phyloP scores from a whole-genome alignment of 2,797 vertebrate species.

The Tokudaia tokunoshimensis region DNA sequence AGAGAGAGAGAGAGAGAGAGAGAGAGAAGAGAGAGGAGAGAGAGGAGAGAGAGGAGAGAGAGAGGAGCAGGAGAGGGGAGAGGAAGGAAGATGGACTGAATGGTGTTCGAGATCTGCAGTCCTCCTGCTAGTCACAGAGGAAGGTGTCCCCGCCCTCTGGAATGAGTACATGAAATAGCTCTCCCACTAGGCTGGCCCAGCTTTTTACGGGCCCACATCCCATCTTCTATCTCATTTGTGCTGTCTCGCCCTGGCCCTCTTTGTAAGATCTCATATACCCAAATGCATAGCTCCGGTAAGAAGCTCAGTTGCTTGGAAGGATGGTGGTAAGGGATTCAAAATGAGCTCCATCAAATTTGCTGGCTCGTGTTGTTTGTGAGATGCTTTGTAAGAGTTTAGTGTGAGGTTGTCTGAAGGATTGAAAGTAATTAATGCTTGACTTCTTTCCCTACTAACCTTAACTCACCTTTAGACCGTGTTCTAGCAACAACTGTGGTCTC shows the following conservation, averaged over 20 bases:
- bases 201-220: neutral
- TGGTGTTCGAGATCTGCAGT: too few relatives aligned
- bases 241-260: neutral
- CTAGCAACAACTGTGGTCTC: neutral
- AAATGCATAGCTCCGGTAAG: neutral
- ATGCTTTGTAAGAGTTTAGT: conserved; percentile 24
- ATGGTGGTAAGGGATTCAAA: neutral
- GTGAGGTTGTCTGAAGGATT: conserved; percentile 38
- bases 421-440: conserved; percentile 51
- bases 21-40: too few relatives aligned
- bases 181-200: neutral
- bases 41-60: too few relatives aligned
- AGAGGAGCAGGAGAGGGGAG: too few relatives aligned
- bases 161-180: neutral
- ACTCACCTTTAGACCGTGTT: conserved; percentile 37
- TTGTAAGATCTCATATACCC: neutral
- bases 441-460: conserved; percentile 23
- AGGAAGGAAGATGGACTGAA: too few relatives aligned
- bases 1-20: too few relatives aligned
- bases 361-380: neutral
- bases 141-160: neutral
- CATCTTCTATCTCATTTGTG: neutral
- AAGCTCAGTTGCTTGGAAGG: neutral
- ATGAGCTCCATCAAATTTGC: neutral
- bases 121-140: neutral